Evolutionary conservation across 92 coral and sea anemone genomes (phyloP), one percentile per base, ranked within the genome.

Genomic region (Siderastrea siderea): DNA sequence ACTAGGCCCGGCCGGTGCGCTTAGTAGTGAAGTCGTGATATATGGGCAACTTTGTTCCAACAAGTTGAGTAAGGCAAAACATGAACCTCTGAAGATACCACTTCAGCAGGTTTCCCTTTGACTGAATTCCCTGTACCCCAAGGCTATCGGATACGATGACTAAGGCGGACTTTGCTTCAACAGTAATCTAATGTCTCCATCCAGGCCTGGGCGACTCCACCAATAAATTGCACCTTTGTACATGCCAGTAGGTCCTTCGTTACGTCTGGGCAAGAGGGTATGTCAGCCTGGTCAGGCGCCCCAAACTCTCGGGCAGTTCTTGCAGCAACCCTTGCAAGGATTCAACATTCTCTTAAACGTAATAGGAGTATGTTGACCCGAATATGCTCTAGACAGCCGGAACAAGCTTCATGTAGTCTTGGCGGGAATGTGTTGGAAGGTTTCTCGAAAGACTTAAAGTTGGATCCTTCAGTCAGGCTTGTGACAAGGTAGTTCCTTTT

Each of bases 221-320:
- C 90, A 43, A 93, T 90, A 47, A 93, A 93, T 47, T 86, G 92
- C 63, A 90, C 87, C 46, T 91, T 80, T 3, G 38, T 26, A 26
- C 38, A 0, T 26, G 90, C 89, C 61, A 89, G 65, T 45, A 80
- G 68, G 74, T 82, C 84, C 47, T 81, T 90, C 62, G 83, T 61
- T 2, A 84, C 85, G 45, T 88, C 77, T 13, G 85, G 87, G 96
- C 96, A 50, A 77, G 84, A 44, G 90, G 88, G 49, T 93, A 84
- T 1, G 90, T 87, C 1, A 93, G 71, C 57, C 89, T 84, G 3
- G 68, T 81, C 17, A 89, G 57, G 46, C 86, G 83, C 38, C 86
- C 91, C 1, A 78, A 45, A 72, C 82, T 86, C 78, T 82, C 87
- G 3, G 95, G 90, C 6, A 92, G 73, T 16, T 83, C 88, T 26